Percentiles rank a stretch among this genome's conserved stretches.
Conservation (phyloP, 92 coral and sea anemone species). For the Porites lobata region DNA sequence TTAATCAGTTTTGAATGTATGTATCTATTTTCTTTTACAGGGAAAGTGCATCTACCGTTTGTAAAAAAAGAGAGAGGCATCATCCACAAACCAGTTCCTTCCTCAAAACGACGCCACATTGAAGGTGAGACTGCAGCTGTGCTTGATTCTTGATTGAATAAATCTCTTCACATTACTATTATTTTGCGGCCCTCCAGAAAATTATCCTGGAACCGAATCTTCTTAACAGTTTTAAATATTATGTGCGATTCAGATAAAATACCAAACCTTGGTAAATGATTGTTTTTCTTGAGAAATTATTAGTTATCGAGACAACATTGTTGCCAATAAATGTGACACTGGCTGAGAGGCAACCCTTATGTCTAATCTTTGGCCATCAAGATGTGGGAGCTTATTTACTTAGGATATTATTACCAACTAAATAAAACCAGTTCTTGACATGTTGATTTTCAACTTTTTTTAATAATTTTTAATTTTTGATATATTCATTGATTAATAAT, state of each 20-base stretch:
- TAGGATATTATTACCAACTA: conserved; percentile 7
- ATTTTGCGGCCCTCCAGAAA: not conserved
- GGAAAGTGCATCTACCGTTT: no score
- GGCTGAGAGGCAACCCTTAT: conserved; percentile 19
- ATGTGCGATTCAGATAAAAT: conserved; percentile 13
- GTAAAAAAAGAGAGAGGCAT: no score
- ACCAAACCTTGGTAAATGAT: not conserved
- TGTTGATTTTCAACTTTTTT: no score
- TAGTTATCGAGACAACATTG: not conserved
- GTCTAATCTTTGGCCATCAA: not conserved
- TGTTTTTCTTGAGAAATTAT: conserved; percentile 9
- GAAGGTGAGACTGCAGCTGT: no score
- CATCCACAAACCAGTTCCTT: no score
- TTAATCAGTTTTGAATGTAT: no score
- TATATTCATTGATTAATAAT: no score
- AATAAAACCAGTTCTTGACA: not conserved
- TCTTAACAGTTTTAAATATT: conserved; percentile 6
- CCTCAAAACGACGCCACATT: no score
- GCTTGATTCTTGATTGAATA: no score
- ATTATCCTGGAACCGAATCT: not conserved
- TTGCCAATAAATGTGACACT: conserved; percentile 18
- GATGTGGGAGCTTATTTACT: not conserved
- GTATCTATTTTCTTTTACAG: no score
- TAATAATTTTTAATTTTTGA: no score
- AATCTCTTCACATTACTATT: no score